Percentiles rank a stretch among this genome's conserved stretches.
phyloP scores from a whole-genome alignment of 2,888 invertebrate genomes.

The Coremacera marginata region DNA sequence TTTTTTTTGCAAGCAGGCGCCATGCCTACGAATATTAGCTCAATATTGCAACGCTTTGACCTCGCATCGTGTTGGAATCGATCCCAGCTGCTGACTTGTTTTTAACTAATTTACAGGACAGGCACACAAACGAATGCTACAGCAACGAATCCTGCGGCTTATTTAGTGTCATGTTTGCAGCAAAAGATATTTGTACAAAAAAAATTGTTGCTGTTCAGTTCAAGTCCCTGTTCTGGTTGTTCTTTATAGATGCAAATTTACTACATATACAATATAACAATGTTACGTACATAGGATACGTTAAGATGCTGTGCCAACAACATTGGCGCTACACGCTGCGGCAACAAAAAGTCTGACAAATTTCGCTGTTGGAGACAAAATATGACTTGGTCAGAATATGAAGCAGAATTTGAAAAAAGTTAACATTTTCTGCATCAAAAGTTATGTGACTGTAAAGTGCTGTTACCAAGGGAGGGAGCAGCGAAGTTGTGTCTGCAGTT shows the following conservation, averaged over 20 bases:
- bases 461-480: not conserved
- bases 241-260: slow-evolving; percentile 27
- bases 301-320: not conserved
- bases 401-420: not conserved
- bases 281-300: not conserved
- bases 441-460: too few species aligned
- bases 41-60: not conserved
- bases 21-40: too few species aligned
- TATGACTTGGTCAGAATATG: slow-evolving; percentile 3
- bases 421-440: not conserved
- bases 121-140: not conserved
- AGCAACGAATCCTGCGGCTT: slow-evolving; percentile 49
- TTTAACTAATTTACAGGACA: slow-evolving; percentile 33
- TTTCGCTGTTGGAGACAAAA: slow-evolving; percentile 48
- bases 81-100: slow-evolving; percentile 24
- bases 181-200: slow-evolving; percentile 20
- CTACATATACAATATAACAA: not conserved
- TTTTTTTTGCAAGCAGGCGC: too few species aligned
- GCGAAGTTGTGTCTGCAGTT: not conserved
- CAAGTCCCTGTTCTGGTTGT: slow-evolving; percentile 3
- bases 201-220: not conserved
- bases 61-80: not conserved
- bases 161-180: slow-evolving; percentile 50
- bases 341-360: slow-evolving; percentile 51
- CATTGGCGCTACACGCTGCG: slow-evolving; percentile 22